Conservation (phyloP, 2,888 invertebrate species). For the Rhingia rostrata region DNA sequence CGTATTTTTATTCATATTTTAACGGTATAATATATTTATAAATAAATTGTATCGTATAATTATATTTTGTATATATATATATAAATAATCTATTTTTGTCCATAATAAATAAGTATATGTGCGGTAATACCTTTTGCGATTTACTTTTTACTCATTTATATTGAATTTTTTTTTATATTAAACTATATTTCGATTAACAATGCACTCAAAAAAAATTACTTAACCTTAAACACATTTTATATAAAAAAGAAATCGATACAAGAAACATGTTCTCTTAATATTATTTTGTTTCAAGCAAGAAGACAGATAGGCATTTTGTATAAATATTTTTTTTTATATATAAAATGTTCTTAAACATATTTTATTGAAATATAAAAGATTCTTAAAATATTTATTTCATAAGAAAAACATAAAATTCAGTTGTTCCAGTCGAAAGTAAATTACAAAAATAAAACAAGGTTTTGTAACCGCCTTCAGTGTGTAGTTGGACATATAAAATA, state of each 20-base stretch:
- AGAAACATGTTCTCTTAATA: conserved; percentile 16
- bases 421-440: neutral
- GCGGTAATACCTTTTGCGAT: conserved; percentile 64
- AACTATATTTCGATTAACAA: conserved; percentile 51
- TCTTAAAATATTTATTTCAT: neutral
- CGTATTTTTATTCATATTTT: conserved; percentile 72
- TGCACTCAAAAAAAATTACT: conserved; percentile 45
- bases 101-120: conserved; percentile 59
- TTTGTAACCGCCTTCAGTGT: conserved; percentile 24
- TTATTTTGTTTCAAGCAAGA: conserved; percentile 30
- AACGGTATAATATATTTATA: conserved; percentile 74
- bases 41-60: conserved; percentile 73
- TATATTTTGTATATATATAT: conserved; percentile 70
- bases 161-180: conserved; percentile 22
- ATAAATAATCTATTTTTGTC: conserved; percentile 62
- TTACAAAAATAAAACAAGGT: too few species aligned
- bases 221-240: neutral
- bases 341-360: conserved; percentile 1
- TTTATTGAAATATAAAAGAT: neutral
- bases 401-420: neutral
- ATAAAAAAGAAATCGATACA: conserved; percentile 28
- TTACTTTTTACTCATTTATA: conserved; percentile 10
- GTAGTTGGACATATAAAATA: conserved; percentile 18
- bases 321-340: conserved; percentile 5
- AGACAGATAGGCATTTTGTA: conserved; percentile 38